Evolutionary conservation across 2,797 vertebrate species (phyloP).

Genomic region (Streptopelia turtur): DNA sequence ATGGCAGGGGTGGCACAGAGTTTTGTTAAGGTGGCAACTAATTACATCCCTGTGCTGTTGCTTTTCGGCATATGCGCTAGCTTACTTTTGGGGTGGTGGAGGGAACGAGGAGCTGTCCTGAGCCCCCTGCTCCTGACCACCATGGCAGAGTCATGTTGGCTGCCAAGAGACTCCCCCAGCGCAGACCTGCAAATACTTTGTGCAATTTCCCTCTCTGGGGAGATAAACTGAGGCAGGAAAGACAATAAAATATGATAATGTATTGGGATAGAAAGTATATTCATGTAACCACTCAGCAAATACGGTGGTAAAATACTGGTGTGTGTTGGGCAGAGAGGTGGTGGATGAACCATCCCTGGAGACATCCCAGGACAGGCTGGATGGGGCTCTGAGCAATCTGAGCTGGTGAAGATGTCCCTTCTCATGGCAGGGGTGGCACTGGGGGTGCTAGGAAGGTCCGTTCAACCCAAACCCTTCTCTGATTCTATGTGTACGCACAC

Average conservation of each 20-base stretch:
- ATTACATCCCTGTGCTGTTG: neutral
- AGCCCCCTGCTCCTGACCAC: neutral
- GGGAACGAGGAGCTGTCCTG: neutral
- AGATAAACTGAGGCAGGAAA: neutral
- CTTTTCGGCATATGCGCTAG: neutral
- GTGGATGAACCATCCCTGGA: too few species aligned
- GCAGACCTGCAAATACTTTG: neutral
- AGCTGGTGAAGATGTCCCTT: too few species aligned
- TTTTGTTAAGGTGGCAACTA: neutral
- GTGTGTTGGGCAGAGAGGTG: too few species aligned
- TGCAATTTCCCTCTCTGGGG: neutral
- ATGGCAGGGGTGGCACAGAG: neutral
- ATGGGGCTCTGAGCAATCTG: too few species aligned
- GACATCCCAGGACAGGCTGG: too few species aligned
- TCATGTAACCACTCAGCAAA: neutral
- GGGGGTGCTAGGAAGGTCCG: too few species aligned
- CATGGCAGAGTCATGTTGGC: fast-evolving
- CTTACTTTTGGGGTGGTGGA: neutral
- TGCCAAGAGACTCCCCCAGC: neutral
- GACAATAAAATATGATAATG: neutral
- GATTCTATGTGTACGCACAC: too few species aligned
- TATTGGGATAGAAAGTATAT: neutral
- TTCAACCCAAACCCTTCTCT: too few species aligned
- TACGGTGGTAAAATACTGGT: too few species aligned
- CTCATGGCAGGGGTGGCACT: too few species aligned